Evolutionary conservation across 2,888 invertebrate species (phyloP), one percentile per base, ranked within the genome.

Genomic region (Torymus texanus): DNA sequence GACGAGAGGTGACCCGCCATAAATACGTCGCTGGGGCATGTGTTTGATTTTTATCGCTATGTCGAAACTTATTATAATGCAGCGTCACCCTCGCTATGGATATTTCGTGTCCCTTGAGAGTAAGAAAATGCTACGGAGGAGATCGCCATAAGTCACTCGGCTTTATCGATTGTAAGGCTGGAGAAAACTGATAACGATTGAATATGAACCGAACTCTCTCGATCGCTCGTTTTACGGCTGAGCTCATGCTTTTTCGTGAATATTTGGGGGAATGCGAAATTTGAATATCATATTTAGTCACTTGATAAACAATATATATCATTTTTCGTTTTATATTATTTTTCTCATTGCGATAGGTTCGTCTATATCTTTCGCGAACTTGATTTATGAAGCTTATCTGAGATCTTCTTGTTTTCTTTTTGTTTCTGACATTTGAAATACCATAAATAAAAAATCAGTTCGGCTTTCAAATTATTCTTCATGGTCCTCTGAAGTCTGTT

Each of bases 61-160:
- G 65, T 72, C 72, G 77, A 77, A 77, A 72, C 71, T 72, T 77
- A 77, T 77, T 76, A 65, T 77, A 77, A 77, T 77, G 29, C 50
- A 14, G 21, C 76, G 62, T 68, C 68, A 62, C 53, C 41, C 29
- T 16, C 21, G 14, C 12, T 18, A 12, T 11, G 11, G 8, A 14
- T 50, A 2, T 41, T 4, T 51, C n/a, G 18, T 66, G 66, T 66
- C 2, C 21, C 68, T 10, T 2, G 21, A 21, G 11, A 18, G 24
- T n/a, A 76, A 41, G 41, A 41, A 41, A 41, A 41, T 41, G 41
- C 41, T 14, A n/a, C 56, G 1, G 10, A n/a, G 21, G 21, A 62
- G 29, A 63, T 62, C 14, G 41, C 55, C 21, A 68, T 67, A 53
- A 61, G 58, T 66, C 74, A 74, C 66, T 74, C 41, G 41, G 8